Evolutionary conservation across 92 coral and sea anemone species (phyloP).

Genomic region (Micromussa lordhowensis): DNA sequence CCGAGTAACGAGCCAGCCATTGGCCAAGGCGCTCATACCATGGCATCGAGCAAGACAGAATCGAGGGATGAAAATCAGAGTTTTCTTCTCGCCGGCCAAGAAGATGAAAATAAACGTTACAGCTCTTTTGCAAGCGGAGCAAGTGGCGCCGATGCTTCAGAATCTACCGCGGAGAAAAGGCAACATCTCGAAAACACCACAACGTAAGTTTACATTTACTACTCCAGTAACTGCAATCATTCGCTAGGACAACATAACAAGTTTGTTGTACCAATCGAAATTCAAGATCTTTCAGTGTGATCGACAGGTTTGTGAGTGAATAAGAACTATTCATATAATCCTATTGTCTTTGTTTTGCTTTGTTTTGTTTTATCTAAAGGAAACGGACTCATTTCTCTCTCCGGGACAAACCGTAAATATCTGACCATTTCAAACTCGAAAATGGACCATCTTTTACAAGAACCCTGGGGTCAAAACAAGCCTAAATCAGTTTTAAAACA

Average conservation of each 20-base stretch:
- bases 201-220: slow-evolving; percentile 2
- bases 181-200: slow-evolving; percentile 30
- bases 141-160: background rate
- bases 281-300: background rate
- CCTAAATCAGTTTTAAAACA: no score
- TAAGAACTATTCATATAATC: no score
- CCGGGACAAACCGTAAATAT: no score
- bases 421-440: no score
- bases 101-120: slow-evolving; percentile 24
- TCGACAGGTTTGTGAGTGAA: no score
- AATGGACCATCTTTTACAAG: no score
- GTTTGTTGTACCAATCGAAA: background rate
- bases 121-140: background rate
- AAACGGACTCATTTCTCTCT: no score
- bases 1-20: background rate
- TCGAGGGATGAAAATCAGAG: slow-evolving; percentile 12
- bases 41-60: background rate
- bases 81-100: background rate
- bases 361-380: no score
- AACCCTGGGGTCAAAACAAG: no score
- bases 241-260: background rate
- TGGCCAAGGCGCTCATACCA: background rate
- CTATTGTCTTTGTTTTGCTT: background rate
- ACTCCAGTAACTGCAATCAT: background rate
- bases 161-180: slow-evolving; percentile 7